Percentiles rank a stretch among this genome's conserved stretches.
phyloP scores from a whole-genome alignment of 2,888 invertebrate genomes.

The Volucella bombylans region DNA sequence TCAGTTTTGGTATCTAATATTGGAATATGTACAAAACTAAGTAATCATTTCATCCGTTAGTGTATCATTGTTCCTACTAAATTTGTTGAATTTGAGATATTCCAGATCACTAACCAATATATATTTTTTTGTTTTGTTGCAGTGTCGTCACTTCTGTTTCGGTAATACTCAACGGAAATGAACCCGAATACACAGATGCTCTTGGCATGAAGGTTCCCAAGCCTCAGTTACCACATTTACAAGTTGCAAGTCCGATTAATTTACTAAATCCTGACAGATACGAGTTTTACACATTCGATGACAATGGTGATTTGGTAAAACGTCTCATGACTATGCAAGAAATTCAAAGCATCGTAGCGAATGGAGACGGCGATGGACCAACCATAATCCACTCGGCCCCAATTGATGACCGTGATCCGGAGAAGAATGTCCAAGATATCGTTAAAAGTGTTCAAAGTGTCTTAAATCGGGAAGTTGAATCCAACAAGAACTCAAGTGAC shows the following conservation, averaged over 20 bases:
- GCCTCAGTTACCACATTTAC: conserved; percentile 84
- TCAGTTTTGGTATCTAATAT: too few species aligned
- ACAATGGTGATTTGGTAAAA: conserved; percentile 91
- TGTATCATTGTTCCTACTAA: not conserved
- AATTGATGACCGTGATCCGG: conserved; percentile 83
- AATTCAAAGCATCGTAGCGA: conserved; percentile 92
- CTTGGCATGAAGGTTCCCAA: conserved; percentile 87
- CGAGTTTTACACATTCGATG: conserved; percentile 93
- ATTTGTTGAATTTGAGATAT: not conserved
- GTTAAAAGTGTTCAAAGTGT: conserved; percentile 93
- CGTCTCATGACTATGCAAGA: conserved; percentile 92
- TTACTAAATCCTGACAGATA: conserved; percentile 91
- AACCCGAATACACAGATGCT: conserved; percentile 87
- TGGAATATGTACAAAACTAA: not conserved
- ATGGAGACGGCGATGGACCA: conserved; percentile 88
- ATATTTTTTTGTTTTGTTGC: conserved; percentile 77
- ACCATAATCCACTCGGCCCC: conserved; percentile 80
- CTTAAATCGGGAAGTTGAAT: conserved; percentile 88
- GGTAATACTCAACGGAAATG: conserved; percentile 85
- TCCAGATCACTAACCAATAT: not conserved
- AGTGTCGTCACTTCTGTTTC: conserved; percentile 87
- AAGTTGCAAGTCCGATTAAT: conserved; percentile 90
- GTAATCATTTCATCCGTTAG: not conserved
- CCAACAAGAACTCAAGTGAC: conserved; percentile 84
- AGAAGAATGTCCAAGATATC: conserved; percentile 89